Conservation (phyloP, 2,113 vertebrate species). For the Tachysurus fulvidraco region DNA sequence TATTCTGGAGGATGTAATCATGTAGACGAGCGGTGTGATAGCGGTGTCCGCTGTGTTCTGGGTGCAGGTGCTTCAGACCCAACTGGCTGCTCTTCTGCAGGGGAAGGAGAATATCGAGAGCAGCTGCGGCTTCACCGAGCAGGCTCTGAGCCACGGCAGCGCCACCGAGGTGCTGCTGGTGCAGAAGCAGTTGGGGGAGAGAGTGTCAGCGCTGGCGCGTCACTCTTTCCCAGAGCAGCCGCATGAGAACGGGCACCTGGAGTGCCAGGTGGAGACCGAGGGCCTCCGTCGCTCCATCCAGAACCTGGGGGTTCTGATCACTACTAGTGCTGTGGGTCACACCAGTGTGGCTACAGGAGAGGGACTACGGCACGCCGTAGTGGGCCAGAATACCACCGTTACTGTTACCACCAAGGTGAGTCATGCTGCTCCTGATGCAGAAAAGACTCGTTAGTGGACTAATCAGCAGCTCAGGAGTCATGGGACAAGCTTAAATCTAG, state of each 20-base stretch:
- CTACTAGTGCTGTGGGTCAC: conserved; percentile 87
- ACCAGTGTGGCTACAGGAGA: conserved; percentile 91
- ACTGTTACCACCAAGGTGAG: conserved; percentile 88
- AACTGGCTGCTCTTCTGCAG: conserved; percentile 85
- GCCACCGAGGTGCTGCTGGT: conserved; percentile 90
- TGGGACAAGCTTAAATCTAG: background rate
- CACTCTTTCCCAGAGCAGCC: conserved; percentile 87
- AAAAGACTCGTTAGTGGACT: background rate
- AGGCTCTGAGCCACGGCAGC: conserved; percentile 88
- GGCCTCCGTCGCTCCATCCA: conserved; percentile 89
- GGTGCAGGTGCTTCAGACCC: conserved; percentile 88
- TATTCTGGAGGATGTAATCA: background rate
- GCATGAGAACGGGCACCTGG: conserved; percentile 89
- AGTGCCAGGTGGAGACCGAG: conserved; percentile 88
- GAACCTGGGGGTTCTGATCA: conserved; percentile 89
- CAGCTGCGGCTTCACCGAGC: conserved; percentile 90
- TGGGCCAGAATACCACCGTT: conserved; percentile 85
- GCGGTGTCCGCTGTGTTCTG: conserved; percentile 65
- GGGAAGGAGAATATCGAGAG: conserved; percentile 93
- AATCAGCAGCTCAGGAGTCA: background rate
- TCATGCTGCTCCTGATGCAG: background rate
- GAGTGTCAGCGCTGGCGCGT: conserved; percentile 81
- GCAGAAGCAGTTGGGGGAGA: conserved; percentile 93
- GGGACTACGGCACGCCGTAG: conserved; percentile 87
- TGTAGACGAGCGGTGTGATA: too few species aligned